Conservation (phyloP, 2,113 vertebrate species). For the Trematomus loennbergii region DNA sequence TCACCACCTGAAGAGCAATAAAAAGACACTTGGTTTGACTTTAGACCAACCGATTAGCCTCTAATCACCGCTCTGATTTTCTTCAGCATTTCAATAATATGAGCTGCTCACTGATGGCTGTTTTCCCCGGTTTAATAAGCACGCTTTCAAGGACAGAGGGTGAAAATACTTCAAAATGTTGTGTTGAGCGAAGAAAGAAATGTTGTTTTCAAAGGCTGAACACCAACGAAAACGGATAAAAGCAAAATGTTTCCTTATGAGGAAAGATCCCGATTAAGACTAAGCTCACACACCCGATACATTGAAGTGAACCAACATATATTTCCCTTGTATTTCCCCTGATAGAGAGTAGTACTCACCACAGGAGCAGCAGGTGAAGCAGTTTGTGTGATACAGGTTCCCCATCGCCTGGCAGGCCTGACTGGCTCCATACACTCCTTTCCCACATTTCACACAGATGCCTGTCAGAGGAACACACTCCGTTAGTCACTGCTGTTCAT, state of each 20-base stretch:
- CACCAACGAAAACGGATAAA: no score
- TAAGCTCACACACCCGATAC: no score
- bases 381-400: slow-evolving; percentile 97
- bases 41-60: background rate
- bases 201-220: no score
- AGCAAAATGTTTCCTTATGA: no score
- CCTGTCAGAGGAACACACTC: slow-evolving; percentile 81
- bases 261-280: no score
- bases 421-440: slow-evolving; percentile 96
- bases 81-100: no score
- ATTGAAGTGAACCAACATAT: no score
- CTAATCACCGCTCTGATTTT: background rate
- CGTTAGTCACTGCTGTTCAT: background rate
- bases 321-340: no score
- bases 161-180: no score
- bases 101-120: background rate
- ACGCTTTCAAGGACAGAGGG: background rate
- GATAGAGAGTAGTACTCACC: slow-evolving; percentile 85
- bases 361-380: slow-evolving; percentile 98
- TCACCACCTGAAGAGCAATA: background rate
- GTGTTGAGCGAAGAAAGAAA: no score
- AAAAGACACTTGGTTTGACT: background rate
- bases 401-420: slow-evolving; percentile 99
- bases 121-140: background rate
- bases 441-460: slow-evolving; percentile 97